Conservation (phyloP, 1,140 invertebrate genomes). For the Coelopa frigida region DNA sequence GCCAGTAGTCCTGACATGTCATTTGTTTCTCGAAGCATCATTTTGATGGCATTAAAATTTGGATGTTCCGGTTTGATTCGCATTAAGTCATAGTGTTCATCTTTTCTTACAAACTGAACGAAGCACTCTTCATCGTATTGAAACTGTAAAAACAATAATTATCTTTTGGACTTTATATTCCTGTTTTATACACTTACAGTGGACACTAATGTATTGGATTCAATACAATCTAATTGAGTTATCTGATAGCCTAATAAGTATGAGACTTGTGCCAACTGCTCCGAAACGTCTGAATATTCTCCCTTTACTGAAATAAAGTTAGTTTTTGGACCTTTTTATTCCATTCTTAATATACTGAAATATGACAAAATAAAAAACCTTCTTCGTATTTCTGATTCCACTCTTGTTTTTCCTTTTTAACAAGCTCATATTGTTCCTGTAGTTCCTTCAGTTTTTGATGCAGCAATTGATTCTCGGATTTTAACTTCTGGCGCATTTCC, state of each 20-base stretch:
- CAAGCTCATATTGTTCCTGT: too few relatives aligned
- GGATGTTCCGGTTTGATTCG: constrained; percentile 4
- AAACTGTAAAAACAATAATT: constrained; percentile 2
- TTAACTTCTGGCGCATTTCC: too few relatives aligned
- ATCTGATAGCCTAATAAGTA: neutral
- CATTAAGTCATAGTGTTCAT: neutral
- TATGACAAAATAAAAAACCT: too few relatives aligned
- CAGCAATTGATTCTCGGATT: too few relatives aligned
- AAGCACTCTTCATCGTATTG: neutral
- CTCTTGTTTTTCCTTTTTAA: too few relatives aligned
- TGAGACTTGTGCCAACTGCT: neutral
- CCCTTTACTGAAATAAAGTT: neutral
- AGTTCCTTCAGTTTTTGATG: too few relatives aligned
- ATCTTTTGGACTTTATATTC: neutral
- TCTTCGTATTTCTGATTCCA: too few relatives aligned
- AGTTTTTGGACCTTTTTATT: neutral
- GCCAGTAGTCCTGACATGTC: too few relatives aligned
- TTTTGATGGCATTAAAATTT: constrained; percentile 1
- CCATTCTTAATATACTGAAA: too few relatives aligned
- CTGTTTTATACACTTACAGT: neutral
- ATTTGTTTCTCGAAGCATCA: too few relatives aligned
- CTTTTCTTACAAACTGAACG: neutral
- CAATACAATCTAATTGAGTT: neutral
- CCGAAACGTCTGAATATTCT: neutral
- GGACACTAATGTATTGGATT: neutral